Percentiles rank a stretch among this genome's conserved stretches.
Evolutionary conservation across 2,797 vertebrate species (phyloP).

Genomic region (Spheniscus humboldti): DNA sequence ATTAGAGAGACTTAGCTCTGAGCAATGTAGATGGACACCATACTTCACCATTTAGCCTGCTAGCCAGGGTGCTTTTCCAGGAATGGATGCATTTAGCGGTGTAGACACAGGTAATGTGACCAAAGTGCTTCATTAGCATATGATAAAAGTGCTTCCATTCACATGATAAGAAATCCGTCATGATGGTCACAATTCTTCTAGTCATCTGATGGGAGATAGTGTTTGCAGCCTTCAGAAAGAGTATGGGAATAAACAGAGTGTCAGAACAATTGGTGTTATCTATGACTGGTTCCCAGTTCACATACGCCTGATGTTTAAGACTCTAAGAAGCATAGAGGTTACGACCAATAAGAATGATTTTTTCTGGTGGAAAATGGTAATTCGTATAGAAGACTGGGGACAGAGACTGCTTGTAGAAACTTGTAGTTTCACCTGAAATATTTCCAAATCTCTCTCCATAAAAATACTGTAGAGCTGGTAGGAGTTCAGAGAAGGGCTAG

Average conservation of each 20-base stretch:
- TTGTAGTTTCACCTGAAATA: neutral
- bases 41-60: neutral
- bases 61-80: neutral
- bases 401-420: neutral
- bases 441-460: neutral
- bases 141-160: neutral
- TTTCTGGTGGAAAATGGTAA: neutral
- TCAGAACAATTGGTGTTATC: neutral
- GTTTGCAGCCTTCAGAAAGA: neutral
- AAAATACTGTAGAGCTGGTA: neutral
- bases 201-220: neutral
- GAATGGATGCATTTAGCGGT: neutral
- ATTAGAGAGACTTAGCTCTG: neutral
- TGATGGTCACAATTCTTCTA: neutral
- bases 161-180: neutral
- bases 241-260: neutral
- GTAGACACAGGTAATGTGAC: neutral
- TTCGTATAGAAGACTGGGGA: neutral
- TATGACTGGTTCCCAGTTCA: neutral
- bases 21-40: neutral
- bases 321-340: neutral
- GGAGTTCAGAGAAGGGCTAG: neutral
- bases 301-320: neutral
- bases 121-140: neutral
- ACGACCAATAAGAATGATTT: neutral